Percentiles rank a stretch among this genome's conserved stretches.
These are phyloP conservation scores for Monoplex corrugatus DNA, from an alignment of 2,888 invertebrate species.

Conservation along the genomic window DNA sequence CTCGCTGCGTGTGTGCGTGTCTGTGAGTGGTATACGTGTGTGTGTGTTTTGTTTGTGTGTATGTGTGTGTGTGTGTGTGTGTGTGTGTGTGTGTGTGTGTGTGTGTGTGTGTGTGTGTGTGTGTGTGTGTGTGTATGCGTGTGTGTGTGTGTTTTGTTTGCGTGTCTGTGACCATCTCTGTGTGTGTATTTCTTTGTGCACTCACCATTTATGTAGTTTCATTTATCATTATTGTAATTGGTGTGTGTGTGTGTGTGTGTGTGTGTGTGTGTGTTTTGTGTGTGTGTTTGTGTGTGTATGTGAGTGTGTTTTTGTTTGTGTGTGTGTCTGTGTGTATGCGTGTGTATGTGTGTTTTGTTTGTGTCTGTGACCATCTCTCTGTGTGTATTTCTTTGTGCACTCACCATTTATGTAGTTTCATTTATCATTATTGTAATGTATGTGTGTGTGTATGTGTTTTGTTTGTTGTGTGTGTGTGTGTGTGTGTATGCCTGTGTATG, in stretches of 20 bases:
- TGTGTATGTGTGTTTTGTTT: not conserved
- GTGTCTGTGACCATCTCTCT: not conserved
- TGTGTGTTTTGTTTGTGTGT: not conserved
- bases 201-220: too few relatives aligned
- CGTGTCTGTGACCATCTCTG: not conserved
- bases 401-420: too few relatives aligned
- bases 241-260: not conserved
- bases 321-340: not conserved
- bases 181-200: not conserved
- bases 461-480: not conserved
- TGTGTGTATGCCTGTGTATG: not conserved
- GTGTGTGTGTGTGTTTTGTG: too few relatives aligned
- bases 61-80: not conserved
- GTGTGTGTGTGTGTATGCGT: not conserved
- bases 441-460: too few relatives aligned
- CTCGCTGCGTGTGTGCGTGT: too few relatives aligned
- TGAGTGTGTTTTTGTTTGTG: not conserved
- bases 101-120: constrained; percentile 27
- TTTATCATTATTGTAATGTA: not conserved
- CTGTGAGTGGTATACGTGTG: too few relatives aligned
- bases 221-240: not conserved
- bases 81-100: constrained; percentile 27
- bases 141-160: not conserved
- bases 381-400: not conserved
- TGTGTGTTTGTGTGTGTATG: too few relatives aligned